Evolutionary conservation across 1,140 invertebrate genomes (phyloP).

Genomic region (Mamestra configurata): DNA sequence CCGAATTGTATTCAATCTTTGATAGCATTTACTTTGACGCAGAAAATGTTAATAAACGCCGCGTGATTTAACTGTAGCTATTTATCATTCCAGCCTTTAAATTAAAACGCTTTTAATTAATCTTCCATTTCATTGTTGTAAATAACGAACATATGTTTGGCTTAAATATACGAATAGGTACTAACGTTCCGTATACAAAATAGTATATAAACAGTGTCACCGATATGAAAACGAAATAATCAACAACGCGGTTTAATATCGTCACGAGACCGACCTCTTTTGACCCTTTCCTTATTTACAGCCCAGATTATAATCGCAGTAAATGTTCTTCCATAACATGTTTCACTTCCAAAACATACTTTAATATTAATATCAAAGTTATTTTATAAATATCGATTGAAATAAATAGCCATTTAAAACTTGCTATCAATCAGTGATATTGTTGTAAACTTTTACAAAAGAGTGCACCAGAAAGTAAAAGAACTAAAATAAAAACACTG

Average conservation of each 20-base stretch:
- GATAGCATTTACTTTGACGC: conserved; percentile 25
- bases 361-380: conserved; percentile 3
- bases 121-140: background rate
- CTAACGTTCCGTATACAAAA: background rate
- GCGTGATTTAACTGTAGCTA: background rate
- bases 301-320: conserved; percentile 35
- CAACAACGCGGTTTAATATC: conserved; percentile 44
- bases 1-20: conserved; percentile 22
- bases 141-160: background rate
- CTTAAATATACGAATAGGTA: background rate
- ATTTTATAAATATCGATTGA: background rate
- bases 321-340: conserved; percentile 14
- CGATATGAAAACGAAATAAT: conserved; percentile 33
- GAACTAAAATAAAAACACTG: conserved; percentile 8
- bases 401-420: background rate
- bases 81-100: conserved; percentile 3
- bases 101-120: conserved; percentile 23
- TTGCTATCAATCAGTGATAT: background rate
- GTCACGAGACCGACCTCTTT: conserved; percentile 51
- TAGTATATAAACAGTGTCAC: conserved; percentile 29
- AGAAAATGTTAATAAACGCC: conserved; percentile 25
- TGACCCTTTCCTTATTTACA: conserved; percentile 49
- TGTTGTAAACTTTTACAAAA: conserved; percentile 11
- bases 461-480: background rate
- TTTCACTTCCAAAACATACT: conserved; percentile 24